Conservation (phyloP, 2,113 vertebrate genomes). For the Engraulis encrasicolus region DNA sequence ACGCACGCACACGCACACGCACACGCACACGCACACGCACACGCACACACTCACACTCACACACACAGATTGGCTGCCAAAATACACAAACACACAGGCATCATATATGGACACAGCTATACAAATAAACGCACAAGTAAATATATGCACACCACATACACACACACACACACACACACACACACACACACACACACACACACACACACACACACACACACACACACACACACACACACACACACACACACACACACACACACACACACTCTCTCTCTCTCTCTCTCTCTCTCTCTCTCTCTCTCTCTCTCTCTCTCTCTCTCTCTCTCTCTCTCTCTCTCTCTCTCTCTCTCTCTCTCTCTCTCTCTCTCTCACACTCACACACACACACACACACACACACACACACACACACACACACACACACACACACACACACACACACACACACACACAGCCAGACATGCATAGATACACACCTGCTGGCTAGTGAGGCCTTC, state of each 20-base stretch:
- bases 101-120: background rate
- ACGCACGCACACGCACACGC: too few species aligned
- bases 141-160: too few species aligned
- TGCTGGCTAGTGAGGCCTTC: conserved; percentile 83
- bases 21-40: background rate
- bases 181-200: too few species aligned
- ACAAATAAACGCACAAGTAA: background rate
- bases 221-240: background rate
- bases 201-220: background rate
- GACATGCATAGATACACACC: conserved; percentile 63
- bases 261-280: too few species aligned
- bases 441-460: conserved; percentile 12
- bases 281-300: too few species aligned
- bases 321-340: too few species aligned
- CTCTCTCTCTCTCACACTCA: too few species aligned
- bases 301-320: too few species aligned
- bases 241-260: background rate
- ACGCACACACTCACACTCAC: background rate
- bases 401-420: background rate
- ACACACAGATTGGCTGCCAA: background rate
- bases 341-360: too few species aligned
- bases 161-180: background rate
- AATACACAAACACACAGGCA: background rate
- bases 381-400: background rate
- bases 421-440: background rate